These are phyloP conservation scores for Acleris sparsana DNA, from an alignment of 2,888 invertebrate genomes.

Conservation along the genomic window DNA sequence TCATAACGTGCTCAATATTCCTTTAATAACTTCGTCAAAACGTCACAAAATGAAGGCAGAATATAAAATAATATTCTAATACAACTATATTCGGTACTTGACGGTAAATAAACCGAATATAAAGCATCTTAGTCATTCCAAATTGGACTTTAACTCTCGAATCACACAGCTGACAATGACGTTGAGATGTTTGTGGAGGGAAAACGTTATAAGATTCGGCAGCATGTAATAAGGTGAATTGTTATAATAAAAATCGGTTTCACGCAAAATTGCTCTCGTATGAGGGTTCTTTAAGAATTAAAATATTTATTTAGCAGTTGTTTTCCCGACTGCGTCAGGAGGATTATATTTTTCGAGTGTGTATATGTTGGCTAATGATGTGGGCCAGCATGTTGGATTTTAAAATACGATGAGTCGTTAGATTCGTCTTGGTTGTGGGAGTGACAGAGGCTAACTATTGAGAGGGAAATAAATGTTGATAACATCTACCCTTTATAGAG, in stretches of 20 bases:
- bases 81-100: constrained; percentile 21
- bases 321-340: too few relatives aligned
- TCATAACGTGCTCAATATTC: neutral
- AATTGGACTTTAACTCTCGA: neutral
- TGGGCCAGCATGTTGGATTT: too few relatives aligned
- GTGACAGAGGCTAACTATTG: too few relatives aligned
- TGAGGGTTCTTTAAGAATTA: constrained; percentile 3
- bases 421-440: too few relatives aligned
- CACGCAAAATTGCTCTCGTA: constrained; percentile 15
- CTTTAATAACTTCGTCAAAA: neutral
- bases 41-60: neutral
- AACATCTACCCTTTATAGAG: too few relatives aligned
- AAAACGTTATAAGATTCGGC: constrained; percentile 31
- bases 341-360: too few relatives aligned
- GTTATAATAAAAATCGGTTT: constrained; percentile 28
- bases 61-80: constrained; percentile 19
- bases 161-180: neutral
- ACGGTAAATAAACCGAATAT: constrained; percentile 19
- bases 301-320: too few relatives aligned
- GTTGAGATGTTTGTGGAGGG: neutral
- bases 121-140: neutral
- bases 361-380: too few relatives aligned
- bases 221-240: constrained; percentile 32
- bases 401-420: too few relatives aligned
- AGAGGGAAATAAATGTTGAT: too few relatives aligned